Base-by-base conservation (phyloP, 2,113 vertebrate species). In the Lagopus leucura region DNA sequence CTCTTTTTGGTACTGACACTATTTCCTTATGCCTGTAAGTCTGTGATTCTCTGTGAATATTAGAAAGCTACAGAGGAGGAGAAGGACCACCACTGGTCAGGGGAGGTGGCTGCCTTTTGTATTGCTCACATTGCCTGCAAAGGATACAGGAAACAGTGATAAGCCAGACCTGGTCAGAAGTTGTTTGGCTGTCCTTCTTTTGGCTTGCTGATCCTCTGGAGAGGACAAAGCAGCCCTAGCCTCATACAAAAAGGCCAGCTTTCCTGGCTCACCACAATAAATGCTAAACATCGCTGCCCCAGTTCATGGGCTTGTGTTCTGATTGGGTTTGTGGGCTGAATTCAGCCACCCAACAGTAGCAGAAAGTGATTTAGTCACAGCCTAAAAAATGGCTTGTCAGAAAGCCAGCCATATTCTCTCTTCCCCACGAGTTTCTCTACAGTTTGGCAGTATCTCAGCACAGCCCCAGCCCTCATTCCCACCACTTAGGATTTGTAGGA, bases 1-100 rank as follows among this genome's bases (percentile, higher is more conserved):
- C 95, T 98, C 96, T 42, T 94, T 97, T 83, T 96, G 97, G 72
- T 97, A 97, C 9, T 95, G 97, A 52, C 94, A 97, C 96, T 97
- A 97, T 88, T 96, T 98, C 88, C 96, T 96, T 81, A 98, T 65
- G 71, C 91, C 97, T 58, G 97, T 45, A 52, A 61, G 47, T 11
- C 47, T 48, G 47, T 48, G 21, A 48, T 48, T 48, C 21, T 22
- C 47, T 48, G 47, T 47, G 47, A 47, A 88, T 77, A 98, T 80
- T 3, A 96, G 36, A 28, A 67, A 5, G 3, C 73, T 20, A 65
- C 95, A 97, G 90, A 88, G 61, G 57, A 96, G 73, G 47, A 98
- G 93, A 67, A 98, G 81, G 67, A 83, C 5, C 2, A 96, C 83
- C n/a, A 97, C 16, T 8, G 96, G 94, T 97, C 97, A 98, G 57